Evolutionary conservation across 2,113 vertebrate species (phyloP).

Genomic region (Upupa epops): DNA sequence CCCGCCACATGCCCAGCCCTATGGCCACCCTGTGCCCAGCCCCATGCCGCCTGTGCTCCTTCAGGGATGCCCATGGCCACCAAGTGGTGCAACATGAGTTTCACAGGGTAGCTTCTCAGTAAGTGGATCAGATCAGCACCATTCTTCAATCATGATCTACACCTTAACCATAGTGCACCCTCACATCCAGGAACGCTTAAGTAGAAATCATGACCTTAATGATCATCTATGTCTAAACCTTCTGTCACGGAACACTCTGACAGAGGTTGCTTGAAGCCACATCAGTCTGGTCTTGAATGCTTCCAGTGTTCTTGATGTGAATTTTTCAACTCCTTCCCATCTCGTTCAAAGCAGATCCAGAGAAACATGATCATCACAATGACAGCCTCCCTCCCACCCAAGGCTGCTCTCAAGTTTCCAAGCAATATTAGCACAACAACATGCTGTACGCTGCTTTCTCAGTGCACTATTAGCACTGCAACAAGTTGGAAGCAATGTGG

Average conservation of each 20-base stretch:
- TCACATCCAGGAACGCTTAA: neutral
- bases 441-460: neutral
- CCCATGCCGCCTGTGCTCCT: neutral
- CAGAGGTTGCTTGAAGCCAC: neutral
- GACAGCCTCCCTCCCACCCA: neutral
- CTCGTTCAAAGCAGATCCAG: neutral
- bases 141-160: neutral
- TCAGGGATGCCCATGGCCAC: neutral
- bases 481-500: neutral
- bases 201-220: neutral
- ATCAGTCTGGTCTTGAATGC: neutral
- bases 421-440: neutral
- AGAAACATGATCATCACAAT: neutral
- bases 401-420: neutral
- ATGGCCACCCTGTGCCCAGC: no score
- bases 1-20: no score
- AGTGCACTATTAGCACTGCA: no score
- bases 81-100: neutral
- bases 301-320: neutral
- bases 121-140: neutral
- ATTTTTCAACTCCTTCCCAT: neutral
- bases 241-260: neutral
- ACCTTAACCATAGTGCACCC: neutral
- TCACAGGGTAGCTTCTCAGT: neutral
- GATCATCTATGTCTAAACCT: neutral